Evolutionary conservation across 1,140 invertebrate genomes (phyloP).

Genomic region (Pseudomyrmex sp.): DNA sequence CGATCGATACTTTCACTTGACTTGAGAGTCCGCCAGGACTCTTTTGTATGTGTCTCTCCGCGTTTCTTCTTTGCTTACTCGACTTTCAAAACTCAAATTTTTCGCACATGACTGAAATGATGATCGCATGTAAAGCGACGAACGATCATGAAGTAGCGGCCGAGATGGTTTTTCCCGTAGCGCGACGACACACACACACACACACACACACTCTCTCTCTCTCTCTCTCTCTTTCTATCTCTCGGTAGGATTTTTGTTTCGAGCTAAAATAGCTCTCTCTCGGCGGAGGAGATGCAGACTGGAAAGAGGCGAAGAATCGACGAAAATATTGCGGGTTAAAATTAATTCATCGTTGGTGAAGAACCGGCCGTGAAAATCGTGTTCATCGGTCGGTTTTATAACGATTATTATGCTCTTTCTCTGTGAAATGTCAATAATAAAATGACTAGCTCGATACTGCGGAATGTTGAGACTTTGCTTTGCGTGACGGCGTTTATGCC

Average conservation of each 20-base stretch:
- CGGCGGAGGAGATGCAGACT: not conserved
- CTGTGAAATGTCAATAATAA: not conserved
- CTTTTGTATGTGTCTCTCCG: not conserved
- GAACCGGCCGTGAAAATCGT: constrained; percentile 11
- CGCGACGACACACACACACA: not conserved
- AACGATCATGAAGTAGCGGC: constrained; percentile 7
- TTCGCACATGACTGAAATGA: not conserved
- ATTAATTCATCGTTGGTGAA: constrained; percentile 6
- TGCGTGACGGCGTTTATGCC: not conserved
- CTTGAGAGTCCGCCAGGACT: not conserved
- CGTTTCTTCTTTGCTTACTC: not conserved
- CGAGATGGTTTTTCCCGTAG: not conserved
- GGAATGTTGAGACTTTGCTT: constrained; percentile 42
- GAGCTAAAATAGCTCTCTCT: constrained; percentile 4
- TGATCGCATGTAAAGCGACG: not conserved
- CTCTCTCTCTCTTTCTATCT: not conserved
- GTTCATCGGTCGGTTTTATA: constrained; percentile 1
- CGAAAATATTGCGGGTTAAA: not conserved
- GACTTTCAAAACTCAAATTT: constrained; percentile 30
- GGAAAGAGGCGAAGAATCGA: constrained; percentile 10
- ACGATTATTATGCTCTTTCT: not conserved
- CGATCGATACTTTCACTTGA: constrained; percentile 54
- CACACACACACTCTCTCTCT: not conserved
- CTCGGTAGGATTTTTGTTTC: not conserved
- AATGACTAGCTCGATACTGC: constrained; percentile 42